Percentiles rank a stretch among this genome's conserved stretches.
phyloP scores from a whole-genome alignment of 2,888 invertebrate species.

The Drepanosiphum platanoidis region DNA sequence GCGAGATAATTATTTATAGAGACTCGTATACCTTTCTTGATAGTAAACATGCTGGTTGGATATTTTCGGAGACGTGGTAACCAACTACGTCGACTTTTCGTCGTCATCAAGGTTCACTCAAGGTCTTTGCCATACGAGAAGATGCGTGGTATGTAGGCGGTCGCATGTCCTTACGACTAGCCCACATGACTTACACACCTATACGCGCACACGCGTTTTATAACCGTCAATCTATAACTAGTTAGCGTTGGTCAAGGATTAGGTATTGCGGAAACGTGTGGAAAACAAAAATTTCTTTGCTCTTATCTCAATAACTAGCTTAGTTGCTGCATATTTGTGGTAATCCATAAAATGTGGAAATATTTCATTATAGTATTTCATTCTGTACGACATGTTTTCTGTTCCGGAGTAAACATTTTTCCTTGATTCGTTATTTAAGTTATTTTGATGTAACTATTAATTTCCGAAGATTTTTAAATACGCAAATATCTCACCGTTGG shows the following conservation, averaged over 20 bases:
- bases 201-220: background rate
- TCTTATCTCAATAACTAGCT: background rate
- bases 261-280: constrained; percentile 16
- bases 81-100: constrained; percentile 2
- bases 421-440: background rate
- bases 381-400: constrained; percentile 16
- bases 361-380: background rate
- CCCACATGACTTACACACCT: constrained; percentile 56
- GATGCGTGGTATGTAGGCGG: constrained; percentile 49
- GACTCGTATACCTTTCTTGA: too few species aligned
- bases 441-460: background rate
- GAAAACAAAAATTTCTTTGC: constrained; percentile 14
- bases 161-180: constrained; percentile 47
- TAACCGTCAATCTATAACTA: constrained; percentile 28
- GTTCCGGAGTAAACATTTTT: constrained; percentile 11
- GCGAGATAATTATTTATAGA: background rate
- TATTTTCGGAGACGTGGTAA: constrained; percentile 16
- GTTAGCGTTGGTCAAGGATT: constrained; percentile 56
- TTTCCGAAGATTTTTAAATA: background rate
- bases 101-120: constrained; percentile 46
- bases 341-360: constrained; percentile 33
- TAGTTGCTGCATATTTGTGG: constrained; percentile 2
- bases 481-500: background rate
- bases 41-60: background rate
- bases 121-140: constrained; percentile 54